A percentile compares a stretch with the other conserved stretches of the same genome.
Evolutionary conservation across 2,888 invertebrate genomes (phyloP).

Genomic region (Perdita meconis): DNA sequence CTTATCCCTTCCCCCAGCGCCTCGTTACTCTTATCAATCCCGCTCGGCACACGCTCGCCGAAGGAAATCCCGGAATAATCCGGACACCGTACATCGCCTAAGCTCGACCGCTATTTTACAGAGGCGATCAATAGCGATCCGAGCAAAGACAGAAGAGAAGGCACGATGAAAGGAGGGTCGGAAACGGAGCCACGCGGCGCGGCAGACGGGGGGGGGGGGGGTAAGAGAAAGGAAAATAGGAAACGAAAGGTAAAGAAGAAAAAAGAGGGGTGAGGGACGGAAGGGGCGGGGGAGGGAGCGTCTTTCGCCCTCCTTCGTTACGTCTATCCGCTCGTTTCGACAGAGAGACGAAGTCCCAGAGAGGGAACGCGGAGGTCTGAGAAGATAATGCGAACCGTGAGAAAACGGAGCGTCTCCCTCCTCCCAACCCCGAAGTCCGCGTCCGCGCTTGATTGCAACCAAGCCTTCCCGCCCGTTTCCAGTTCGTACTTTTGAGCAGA

Average conservation of each 20-base stretch:
- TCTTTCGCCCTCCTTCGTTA: constrained; percentile 61
- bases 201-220: not conserved
- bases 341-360: too few species aligned
- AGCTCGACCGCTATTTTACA: constrained; percentile 63
- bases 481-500: constrained; percentile 65
- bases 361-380: constrained; percentile 50
- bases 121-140: constrained; percentile 64
- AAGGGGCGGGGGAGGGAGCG: constrained; percentile 15
- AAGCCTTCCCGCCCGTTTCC: constrained; percentile 58
- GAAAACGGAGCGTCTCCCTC: constrained; percentile 63
- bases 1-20: constrained; percentile 21
- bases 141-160: constrained; percentile 42
- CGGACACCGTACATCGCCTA: constrained; percentile 43
- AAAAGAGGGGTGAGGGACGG: constrained; percentile 11
- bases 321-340: constrained; percentile 49
- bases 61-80: constrained; percentile 49
- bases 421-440: constrained; percentile 59
- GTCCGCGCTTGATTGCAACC: constrained; percentile 70
- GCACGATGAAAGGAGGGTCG: constrained; percentile 37
- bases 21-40: constrained; percentile 52
- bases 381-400: constrained; percentile 69
- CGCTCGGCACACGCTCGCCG: constrained; percentile 17
- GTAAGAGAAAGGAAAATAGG: constrained; percentile 12
- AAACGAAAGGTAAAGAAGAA: constrained; percentile 30
- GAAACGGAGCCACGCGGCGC: constrained; percentile 23